Percentiles rank a stretch among this genome's conserved stretches.
These are phyloP conservation scores for Drosophila funebris DNA, from an alignment of 1,140 invertebrate species.

Conservation along the genomic window DNA sequence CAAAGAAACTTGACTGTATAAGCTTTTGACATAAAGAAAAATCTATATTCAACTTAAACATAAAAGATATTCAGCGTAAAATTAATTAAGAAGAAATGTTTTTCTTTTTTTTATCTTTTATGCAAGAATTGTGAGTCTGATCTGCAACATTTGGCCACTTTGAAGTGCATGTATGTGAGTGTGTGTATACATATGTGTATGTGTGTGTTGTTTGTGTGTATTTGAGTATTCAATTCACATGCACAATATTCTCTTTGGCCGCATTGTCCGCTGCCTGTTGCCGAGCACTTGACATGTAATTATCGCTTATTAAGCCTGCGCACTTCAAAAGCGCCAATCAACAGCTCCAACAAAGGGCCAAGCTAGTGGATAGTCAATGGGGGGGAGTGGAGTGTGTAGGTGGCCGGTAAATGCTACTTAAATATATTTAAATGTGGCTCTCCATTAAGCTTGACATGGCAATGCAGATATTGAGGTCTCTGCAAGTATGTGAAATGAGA, in stretches of 20 bases:
- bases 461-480: constrained; percentile 23
- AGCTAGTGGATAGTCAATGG: neutral
- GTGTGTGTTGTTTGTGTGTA: neutral
- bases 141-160: constrained; percentile 4
- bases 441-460: constrained; percentile 48
- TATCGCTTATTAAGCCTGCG: constrained; percentile 49
- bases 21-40: neutral
- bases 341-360: constrained; percentile 8
- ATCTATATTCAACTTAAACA: neutral
- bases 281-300: constrained; percentile 42
- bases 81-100: neutral
- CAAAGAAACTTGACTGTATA: too few relatives aligned
- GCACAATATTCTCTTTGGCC: neutral
- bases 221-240: constrained; percentile 11
- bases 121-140: neutral
- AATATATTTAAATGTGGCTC: constrained; percentile 75
- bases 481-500: constrained; percentile 16
- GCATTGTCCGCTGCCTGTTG: constrained; percentile 9
- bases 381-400: neutral
- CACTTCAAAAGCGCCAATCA: constrained; percentile 45
- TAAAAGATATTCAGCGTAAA: neutral
- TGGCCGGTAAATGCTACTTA: constrained; percentile 64
- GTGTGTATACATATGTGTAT: neutral
- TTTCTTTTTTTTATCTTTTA: too few relatives aligned
- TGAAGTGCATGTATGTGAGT: neutral